Evolutionary conservation across 1,140 invertebrate species (phyloP), one percentile per base, ranked within the genome.

Genomic region (Calosoma granatense): DNA sequence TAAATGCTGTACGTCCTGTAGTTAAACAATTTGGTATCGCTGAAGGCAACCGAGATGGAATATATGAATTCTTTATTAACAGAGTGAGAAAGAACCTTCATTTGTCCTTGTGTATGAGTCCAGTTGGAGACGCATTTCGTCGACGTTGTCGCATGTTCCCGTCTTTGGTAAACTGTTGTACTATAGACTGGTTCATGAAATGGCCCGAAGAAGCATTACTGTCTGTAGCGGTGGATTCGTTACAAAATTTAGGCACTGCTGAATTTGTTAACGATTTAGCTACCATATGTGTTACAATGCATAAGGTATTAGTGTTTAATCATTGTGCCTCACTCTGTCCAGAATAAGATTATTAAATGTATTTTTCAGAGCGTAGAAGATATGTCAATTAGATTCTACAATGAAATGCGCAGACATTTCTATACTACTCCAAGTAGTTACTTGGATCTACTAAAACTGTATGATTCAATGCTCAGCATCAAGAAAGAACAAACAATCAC

Each of bases 351-450:
- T 53, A 55, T 52, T 56, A 59, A 54, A 52, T 58, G 58, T 61
- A 30, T 22, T 74, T 76, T 66, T 59, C 66, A 86, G 79, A 88
- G 83, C 62, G 88, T 92, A 0, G 85, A 85, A 65, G 72, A 79
- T 9, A 86, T 85, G 76, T 87, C 89, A 0, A 76, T 82, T 2
- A 70, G 79, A 22, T 87, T 89, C 64, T 93, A 83, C 66, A 71
- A 79, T n/a, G 90, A 94, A 74, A 83, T 92, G 79, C 81, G 86
- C 61, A 73, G 90, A 0, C 79, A 87, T 64, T 94, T 90, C 70
- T 94, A 94, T 67, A 92, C 89, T 15, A 94, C 90, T 0, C 91
- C 91, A 0, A 93, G 89, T 63, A 92, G 87, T 66, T 94, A 94
- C 68, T 76, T 94, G 41, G 89, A 92, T 65, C 72, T 94, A 3